Evolutionary conservation across 2,113 vertebrate species (phyloP).

Genomic region (Rhinolophus ferrumequinum): DNA sequence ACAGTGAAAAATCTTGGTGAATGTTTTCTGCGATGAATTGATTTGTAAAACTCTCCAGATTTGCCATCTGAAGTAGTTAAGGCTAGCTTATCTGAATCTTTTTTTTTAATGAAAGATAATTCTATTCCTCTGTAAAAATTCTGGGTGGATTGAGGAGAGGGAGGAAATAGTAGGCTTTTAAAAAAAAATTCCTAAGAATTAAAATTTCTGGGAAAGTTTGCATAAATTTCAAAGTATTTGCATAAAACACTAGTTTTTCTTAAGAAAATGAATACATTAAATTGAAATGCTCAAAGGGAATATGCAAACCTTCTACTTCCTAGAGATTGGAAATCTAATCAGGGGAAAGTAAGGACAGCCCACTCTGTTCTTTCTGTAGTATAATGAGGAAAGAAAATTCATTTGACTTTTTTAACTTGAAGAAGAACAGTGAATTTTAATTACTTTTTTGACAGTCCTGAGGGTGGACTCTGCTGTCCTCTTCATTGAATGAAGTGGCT

Average conservation of each 20-base stretch:
- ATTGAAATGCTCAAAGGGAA: background rate
- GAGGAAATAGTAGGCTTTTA: background rate
- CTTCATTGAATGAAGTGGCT: background rate
- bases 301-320: background rate
- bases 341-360: background rate
- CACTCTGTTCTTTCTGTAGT: background rate
- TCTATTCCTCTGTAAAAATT: background rate
- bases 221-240: background rate
- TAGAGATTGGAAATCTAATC: background rate
- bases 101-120: slow-evolving; percentile 4
- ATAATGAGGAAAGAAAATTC: background rate
- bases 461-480: background rate
- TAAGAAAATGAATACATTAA: background rate
- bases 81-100: background rate
- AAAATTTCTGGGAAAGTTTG: background rate
- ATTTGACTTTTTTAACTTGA: background rate
- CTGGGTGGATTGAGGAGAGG: background rate
- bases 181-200: background rate
- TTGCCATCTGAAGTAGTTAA: slow-evolving; percentile 18
- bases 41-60: slow-evolving; percentile 30
- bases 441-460: background rate
- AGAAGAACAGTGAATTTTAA: background rate
- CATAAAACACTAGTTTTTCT: background rate
- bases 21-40: slow-evolving; percentile 35
- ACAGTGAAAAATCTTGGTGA: background rate